Base-by-base conservation (phyloP, 2,113 vertebrate species). In the Trichomycterus rosablanca region DNA sequence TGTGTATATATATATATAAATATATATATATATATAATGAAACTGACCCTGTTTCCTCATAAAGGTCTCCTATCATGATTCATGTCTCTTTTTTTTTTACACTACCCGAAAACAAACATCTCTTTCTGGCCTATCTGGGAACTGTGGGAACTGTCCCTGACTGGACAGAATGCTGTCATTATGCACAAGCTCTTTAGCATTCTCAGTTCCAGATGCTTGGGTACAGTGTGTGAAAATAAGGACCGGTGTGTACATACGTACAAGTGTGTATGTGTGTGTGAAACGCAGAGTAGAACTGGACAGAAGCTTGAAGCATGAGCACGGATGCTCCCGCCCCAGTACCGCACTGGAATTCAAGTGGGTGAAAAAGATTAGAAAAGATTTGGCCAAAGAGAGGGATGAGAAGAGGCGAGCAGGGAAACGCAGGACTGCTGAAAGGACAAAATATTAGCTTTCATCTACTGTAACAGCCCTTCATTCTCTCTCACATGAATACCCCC, bases 401-500 rank as follows among this genome's bases (percentile, higher is more conserved):
- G 20, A 42, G 57, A 60, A 23, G 32, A 53, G 58, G 57, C 40
- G 50, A 59, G 54, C 39, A 19, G 61, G 58, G 57, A 60, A 64
- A 56, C 34, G 24, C 45, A 62, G 61, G 68, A 55, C 70, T 66
- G 68, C 62, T 70, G 71, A 75, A 68, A 63, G 59, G 59, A 62
- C 22, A 58, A 66, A 55, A 68, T 66, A 66, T 68, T 65, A 66
- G 64, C 67, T 73, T 55, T 61, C 54, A 22, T 46, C n/a, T n/a
- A n/a, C n/a, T n/a, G n/a, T n/a, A n/a, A n/a, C n/a, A n/a, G 54
- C 59, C 73, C 70, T 58, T 70, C 77, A 80, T 80, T 76, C 72
- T 3, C 67, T 81, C 86, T 87, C 87, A 86, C 78, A 22, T 89
- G 84, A 89, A 88, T 85, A 74, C 82, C 61, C 30, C 39, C 34